These are phyloP conservation scores for Hydrophis major DNA, from an alignment of 2,797 vertebrate species.

Conservation along the genomic window DNA sequence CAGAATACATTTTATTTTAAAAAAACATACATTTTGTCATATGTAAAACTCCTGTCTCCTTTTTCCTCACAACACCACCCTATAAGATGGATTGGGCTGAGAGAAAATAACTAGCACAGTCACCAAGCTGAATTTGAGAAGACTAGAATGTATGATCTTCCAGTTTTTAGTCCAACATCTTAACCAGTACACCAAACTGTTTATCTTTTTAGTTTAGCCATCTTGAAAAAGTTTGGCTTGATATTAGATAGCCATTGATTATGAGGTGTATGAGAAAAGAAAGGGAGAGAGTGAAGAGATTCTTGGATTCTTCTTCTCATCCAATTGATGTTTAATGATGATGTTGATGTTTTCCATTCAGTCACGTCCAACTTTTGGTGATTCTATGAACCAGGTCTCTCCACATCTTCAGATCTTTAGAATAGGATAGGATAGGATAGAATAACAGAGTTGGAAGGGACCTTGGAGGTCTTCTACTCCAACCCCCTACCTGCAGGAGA, in stretches of 20 bases:
- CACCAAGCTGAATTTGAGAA: background rate
- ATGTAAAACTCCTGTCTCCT: background rate
- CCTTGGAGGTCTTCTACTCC: too few species aligned
- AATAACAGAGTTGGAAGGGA: too few species aligned
- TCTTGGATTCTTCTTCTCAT: background rate
- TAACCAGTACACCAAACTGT: background rate
- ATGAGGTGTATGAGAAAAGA: too few species aligned
- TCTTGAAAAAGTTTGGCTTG: background rate
- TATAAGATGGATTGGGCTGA: background rate
- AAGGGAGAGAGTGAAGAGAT: background rate
- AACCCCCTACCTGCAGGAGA: too few species aligned
- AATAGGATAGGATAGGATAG: too few species aligned
- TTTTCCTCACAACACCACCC: background rate
- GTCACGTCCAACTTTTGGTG: too few species aligned
- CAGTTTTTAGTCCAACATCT: background rate
- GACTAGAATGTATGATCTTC: background rate
- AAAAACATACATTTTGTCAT: background rate
- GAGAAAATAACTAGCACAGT: background rate
- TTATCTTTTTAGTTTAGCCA: background rate
- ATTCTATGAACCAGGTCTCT: too few species aligned
- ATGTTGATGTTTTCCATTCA: too few species aligned
- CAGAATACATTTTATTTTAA: too few species aligned
- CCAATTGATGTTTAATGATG: too few species aligned
- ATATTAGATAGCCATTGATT: background rate
- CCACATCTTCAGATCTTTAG: too few species aligned